Base-by-base conservation (phyloP, 2,113 vertebrate genomes). In the Cheilinus undulatus region DNA sequence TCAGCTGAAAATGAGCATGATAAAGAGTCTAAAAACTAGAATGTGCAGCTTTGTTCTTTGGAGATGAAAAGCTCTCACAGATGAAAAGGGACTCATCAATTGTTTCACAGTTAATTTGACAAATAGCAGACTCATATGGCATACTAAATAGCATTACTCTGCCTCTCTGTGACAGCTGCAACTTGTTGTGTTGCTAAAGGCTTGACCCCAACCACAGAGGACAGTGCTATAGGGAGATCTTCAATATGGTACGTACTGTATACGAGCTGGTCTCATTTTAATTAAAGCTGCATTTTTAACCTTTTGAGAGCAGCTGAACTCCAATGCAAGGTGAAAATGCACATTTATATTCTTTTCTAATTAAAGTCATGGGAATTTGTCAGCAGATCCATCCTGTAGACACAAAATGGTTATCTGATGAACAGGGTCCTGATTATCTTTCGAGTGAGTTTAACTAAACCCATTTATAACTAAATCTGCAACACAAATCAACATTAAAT, bases 61-160 rank as follows among this genome's bases (percentile, higher is more conserved):
- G 19, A 52, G 24, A 68, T 61, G 17, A 64, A 38, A 48, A 26
- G 17, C 23, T 36, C 49, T 72, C 34, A 24, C 5, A 63, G 24
- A 38, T 45, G 23, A 48, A 23, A 53, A n/a, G 36, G 3, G 38
- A 45, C 20, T 32, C 32, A 8, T 43, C 45, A 3, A 20, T 32
- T 30, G 26, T 42, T 17, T 30, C 11, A 43, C 22, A n/a, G 13
- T 32, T 57, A n/a, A 56, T 50, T 23, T 30, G 9, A 24, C 7
- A 5, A 22, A 46, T 10, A 58, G 17, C 4, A 32, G 27, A 28
- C 11, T 51, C 4, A 53, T 50, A 30, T 7, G 11, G 20, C 30
- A 15, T 9, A 28, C 13, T 11, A n/a, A 36, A 26, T 3, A 24
- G 45, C 8, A 20, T 1, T n/a, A 11, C 34, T 5, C 24, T 10